Conservation (phyloP, 2,113 vertebrate genomes). For the Mixornis gularis region DNA sequence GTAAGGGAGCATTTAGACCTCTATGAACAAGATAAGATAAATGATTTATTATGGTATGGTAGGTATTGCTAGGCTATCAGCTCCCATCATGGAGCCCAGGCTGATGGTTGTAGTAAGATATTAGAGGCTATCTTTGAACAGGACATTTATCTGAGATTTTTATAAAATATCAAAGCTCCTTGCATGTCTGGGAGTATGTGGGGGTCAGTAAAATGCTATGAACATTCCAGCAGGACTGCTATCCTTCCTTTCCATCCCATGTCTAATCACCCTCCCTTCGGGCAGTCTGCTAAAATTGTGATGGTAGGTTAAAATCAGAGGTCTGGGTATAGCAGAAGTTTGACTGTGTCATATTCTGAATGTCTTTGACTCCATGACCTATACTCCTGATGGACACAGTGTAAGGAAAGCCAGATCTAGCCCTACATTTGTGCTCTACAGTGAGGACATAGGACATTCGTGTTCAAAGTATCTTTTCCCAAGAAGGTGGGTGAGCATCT, state of each 20-base stretch:
- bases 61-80: constrained; percentile 43
- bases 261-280: neutral
- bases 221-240: neutral
- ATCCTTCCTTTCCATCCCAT: neutral
- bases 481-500: neutral
- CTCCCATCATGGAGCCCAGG: constrained; percentile 20
- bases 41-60: constrained; percentile 37
- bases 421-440: neutral
- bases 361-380: neutral
- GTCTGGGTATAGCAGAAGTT: neutral
- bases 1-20: constrained; percentile 41
- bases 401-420: neutral
- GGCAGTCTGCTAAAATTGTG: neutral
- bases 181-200: constrained; percentile 10
- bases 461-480: neutral
- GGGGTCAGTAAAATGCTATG: neutral
- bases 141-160: constrained; percentile 33
- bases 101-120: constrained; percentile 33
- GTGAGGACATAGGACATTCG: neutral
- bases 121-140: constrained; percentile 27
- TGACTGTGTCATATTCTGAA: neutral
- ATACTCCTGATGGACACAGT: neutral
- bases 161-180: constrained; percentile 21
- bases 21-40: constrained; percentile 53
- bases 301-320: neutral